Base-by-base conservation (phyloP, 1,140 invertebrate genomes). In the Habropoda laboriosa region DNA sequence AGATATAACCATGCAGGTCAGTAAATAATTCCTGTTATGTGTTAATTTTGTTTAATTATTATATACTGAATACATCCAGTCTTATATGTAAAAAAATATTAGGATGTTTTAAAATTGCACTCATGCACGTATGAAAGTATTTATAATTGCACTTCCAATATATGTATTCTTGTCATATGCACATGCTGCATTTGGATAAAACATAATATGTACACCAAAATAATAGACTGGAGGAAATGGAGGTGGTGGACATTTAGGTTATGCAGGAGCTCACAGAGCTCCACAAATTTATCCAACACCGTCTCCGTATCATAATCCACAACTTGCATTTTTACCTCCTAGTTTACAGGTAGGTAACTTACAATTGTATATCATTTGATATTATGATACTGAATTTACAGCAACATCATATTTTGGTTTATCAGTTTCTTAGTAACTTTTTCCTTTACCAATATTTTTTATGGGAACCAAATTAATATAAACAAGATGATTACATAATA, bases 1-100 rank as follows among this genome's bases (percentile, higher is more conserved):
- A 55, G 94, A 94, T 53, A 94, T 94, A 89, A 90, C 94, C 53
- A 87, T 94, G 87, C 94, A 94, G 93, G 94, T 94, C 85, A 87
- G 90, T 90, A 83, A 45, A 60, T 21, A 60, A 68, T 79, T 80
- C 57, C 12, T 63, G n/a, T 5, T 58, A 13, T 47, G 18, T 18
- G 18, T 76, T 27, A 30, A 24, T 21, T 68, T 42, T 57, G 1
- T 63, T 12, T 21, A 60, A 72, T 47, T 67, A 35, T 47, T 30
- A 55, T 8, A 7, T 13, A 40, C 61, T 27, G 8, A 38, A 63
- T 35, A 73, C 49, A 45, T 24, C 6, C 12, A 35, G 27, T 55
- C 35, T 12, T 38, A 45, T 27, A n/a, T 57, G 3, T 40, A 13
- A 24, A 61, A 10, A 18, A 45, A 30, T 35, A 38, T 53, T 38